Evolutionary conservation across 1,140 invertebrate species (phyloP).

Genomic region (Pantala flavescens): DNA sequence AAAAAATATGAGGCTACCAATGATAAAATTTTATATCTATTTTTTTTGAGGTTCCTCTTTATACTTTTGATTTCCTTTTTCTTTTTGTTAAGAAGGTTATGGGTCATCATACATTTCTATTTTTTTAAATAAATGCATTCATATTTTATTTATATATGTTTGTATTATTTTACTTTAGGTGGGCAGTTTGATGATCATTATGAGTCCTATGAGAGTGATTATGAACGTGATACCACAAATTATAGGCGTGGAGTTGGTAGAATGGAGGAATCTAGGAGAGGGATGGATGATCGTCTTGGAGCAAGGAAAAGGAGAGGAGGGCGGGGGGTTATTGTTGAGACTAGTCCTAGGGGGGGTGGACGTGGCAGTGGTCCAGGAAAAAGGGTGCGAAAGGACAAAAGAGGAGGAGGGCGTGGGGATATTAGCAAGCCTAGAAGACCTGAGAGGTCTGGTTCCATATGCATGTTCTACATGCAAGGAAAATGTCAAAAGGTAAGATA

Average conservation of each 20-base stretch:
- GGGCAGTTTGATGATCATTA: conserved; percentile 21
- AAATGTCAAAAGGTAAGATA: conserved; percentile 62
- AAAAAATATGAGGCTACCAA: too few relatives aligned
- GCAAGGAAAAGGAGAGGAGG: conserved; percentile 14
- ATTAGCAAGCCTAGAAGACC: not conserved
- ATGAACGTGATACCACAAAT: conserved; percentile 26
- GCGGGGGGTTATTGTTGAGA: conserved; percentile 18
- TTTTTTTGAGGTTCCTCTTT: too few relatives aligned
- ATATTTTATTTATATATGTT: too few relatives aligned
- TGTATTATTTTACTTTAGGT: not conserved
- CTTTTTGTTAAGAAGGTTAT: too few relatives aligned
- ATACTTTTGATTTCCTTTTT: too few relatives aligned
- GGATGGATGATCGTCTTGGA: conserved; percentile 24
- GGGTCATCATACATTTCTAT: too few relatives aligned
- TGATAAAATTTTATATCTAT: too few relatives aligned
- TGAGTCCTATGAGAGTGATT: conserved; percentile 30
- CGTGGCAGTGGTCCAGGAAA: conserved; percentile 26
- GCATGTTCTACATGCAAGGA: conserved; percentile 76
- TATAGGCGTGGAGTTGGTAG: conserved; percentile 32
- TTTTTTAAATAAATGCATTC: too few relatives aligned
- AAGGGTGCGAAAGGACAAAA: not conserved
- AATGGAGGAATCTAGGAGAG: conserved; percentile 31
- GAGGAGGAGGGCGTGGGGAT: not conserved
- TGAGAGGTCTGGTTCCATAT: conserved; percentile 28
- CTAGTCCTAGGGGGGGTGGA: conserved; percentile 20